phyloP scores from a whole-genome alignment of 2,113 vertebrate species.

The Urocynchramus pylzowi region DNA sequence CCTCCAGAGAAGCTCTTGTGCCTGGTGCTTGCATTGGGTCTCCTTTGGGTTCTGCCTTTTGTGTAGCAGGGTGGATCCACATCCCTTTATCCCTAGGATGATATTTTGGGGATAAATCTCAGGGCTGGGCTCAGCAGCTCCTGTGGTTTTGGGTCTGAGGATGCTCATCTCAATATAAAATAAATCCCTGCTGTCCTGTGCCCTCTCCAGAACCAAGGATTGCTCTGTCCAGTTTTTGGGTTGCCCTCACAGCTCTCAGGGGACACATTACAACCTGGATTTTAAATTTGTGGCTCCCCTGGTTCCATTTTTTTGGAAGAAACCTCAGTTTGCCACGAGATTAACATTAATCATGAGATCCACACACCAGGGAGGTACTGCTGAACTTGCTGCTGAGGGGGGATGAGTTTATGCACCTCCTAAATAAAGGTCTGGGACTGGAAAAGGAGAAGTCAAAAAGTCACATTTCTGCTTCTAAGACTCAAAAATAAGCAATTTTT shows the following conservation, averaged over 20 bases:
- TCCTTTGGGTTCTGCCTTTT: not conserved
- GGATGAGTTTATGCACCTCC: not conserved
- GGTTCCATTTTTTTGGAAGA: not conserved
- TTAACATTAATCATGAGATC: accelerated
- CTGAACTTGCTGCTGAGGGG: not conserved
- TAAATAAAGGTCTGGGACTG: not conserved
- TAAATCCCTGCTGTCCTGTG: not conserved
- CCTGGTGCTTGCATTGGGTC: not conserved
- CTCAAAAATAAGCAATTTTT: accelerated
- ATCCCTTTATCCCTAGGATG: not conserved
- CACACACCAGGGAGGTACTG: accelerated
- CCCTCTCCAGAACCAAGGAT: not conserved
- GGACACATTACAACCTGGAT: accelerated
- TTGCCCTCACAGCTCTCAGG: not conserved
- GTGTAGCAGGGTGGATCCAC: not conserved
- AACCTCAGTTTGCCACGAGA: accelerated
- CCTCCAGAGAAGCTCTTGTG: not conserved
- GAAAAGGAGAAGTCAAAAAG: not conserved
- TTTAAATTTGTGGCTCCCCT: accelerated
- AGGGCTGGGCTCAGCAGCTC: not conserved
- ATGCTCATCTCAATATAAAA: accelerated
- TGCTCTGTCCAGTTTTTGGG: not conserved
- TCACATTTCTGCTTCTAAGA: accelerated
- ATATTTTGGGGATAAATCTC: not conserved
- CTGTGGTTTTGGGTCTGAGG: accelerated